Base-by-base conservation (phyloP, 1,140 invertebrate species). In the Antheraea pernyi region DNA sequence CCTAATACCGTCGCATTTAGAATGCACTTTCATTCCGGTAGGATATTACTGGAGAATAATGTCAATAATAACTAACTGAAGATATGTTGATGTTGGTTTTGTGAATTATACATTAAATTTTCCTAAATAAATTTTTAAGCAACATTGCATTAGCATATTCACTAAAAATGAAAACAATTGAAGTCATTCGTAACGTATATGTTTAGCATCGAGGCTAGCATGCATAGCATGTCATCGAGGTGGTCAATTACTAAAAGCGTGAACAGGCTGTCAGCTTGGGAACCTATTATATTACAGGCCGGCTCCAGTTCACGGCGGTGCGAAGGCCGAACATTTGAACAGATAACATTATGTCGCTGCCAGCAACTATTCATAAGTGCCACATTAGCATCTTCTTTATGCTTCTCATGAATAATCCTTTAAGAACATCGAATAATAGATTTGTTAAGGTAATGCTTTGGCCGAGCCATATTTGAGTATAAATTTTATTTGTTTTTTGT, bases 191-290 rank as follows among this genome's bases (percentile, higher is more conserved):
- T 80, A 74, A 79, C 80, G 60, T 22, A 70, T 71, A 74, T 83
- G 82, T 84, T 90, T 86, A 82, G 73, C 77, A 79, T 84, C 59
- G 67, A n/a, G n/a, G n/a, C n/a, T n/a, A n/a, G n/a, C n/a, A n/a
- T n/a, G n/a, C n/a, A n/a, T n/a, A n/a, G 82, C 83, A 59, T 65
- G 67, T 83, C 80, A 73, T 77, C 74, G 82, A 85, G 82, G 85
- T 85, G 84, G 85, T 86, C 83, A 85, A 83, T 85, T 83, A 82
- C 83, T 85, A 85, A 84, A 90, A 88, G 84, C 88, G 86, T 91
- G 86, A 88, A 89, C 77, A 72, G 73, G 69, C 75, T 88, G 86
- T 85, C 86, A 90, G 78, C 86, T 86, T 84, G 78, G 83, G 82
- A 80, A 73, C 79, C 76, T 82, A 76, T 83, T 82, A 60, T 79